Percentiles rank a stretch among this genome's conserved stretches.
phyloP scores from a whole-genome alignment of 2,797 vertebrate species.

The Apodemus agrarius region DNA sequence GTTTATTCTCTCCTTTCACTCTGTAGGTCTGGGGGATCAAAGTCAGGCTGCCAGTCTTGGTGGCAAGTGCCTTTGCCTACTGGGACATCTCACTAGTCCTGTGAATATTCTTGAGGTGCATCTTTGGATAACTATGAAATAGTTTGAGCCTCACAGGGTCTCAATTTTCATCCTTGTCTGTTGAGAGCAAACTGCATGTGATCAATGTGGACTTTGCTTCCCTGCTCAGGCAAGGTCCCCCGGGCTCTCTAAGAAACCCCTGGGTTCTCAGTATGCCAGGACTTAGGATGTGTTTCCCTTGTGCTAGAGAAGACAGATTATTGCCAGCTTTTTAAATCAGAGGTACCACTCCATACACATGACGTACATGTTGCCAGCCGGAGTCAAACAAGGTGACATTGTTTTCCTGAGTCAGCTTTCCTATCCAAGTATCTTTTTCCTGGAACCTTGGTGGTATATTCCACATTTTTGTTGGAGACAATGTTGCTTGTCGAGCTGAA shows the following conservation, averaged over 20 bases:
- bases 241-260: neutral
- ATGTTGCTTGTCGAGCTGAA: neutral
- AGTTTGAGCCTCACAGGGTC: neutral
- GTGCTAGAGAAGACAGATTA: neutral
- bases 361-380: neutral
- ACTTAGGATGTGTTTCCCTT: neutral
- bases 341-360: too few species aligned
- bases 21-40: neutral
- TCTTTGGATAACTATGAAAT: neutral
- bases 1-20: neutral
- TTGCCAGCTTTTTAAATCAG: neutral
- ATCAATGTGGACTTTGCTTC: neutral
- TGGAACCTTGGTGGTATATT: neutral
- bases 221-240: neutral
- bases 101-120: neutral
- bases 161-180: neutral
- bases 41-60: neutral
- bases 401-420: neutral
- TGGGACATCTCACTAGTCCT: neutral
- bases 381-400: neutral
- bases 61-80: neutral
- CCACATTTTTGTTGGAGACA: conserved; percentile 13
- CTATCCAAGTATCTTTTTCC: neutral
- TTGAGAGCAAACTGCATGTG: neutral
- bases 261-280: neutral